These are phyloP conservation scores for Panorpa germanica DNA, from an alignment of 2,888 invertebrate genomes.

Conservation along the genomic window DNA sequence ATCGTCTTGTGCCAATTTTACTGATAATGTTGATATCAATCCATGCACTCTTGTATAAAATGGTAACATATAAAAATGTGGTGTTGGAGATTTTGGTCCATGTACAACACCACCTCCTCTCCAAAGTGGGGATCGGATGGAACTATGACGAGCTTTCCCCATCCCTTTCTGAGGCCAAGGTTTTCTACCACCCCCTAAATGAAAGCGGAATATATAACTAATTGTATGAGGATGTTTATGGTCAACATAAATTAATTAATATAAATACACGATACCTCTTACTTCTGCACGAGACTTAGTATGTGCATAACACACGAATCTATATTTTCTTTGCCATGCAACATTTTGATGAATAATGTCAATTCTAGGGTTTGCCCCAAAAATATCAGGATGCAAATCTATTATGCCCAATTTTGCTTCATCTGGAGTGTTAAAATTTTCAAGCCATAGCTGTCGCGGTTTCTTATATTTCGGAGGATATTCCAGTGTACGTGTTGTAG, in stretches of 20 bases:
- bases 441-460: conserved; percentile 70
- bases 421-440: conserved; percentile 56
- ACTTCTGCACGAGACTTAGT: conserved; percentile 70
- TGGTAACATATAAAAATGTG: conserved; percentile 88
- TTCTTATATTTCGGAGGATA: conserved; percentile 33
- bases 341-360: conserved; percentile 77
- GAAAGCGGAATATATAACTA: too few species aligned
- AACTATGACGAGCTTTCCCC: conserved; percentile 83
- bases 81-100: conserved; percentile 80
- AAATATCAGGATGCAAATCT: conserved; percentile 78
- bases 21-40: conserved; percentile 62
- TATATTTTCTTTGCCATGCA: conserved; percentile 68
- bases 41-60: conserved; percentile 59
- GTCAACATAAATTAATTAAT: too few species aligned
- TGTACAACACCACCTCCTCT: conserved; percentile 67
- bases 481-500: too few species aligned
- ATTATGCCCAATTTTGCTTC: conserved; percentile 68
- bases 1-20: conserved; percentile 92
- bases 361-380: conserved; percentile 62
- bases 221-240: too few species aligned
- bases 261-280: too few species aligned
- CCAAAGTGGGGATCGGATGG: conserved; percentile 77
- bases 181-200: conserved; percentile 80
- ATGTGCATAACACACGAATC: conserved; percentile 62
- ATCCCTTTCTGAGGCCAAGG: conserved; percentile 95